Base-by-base conservation (phyloP, 1,140 invertebrate genomes). In the Hyphantria cunea region DNA sequence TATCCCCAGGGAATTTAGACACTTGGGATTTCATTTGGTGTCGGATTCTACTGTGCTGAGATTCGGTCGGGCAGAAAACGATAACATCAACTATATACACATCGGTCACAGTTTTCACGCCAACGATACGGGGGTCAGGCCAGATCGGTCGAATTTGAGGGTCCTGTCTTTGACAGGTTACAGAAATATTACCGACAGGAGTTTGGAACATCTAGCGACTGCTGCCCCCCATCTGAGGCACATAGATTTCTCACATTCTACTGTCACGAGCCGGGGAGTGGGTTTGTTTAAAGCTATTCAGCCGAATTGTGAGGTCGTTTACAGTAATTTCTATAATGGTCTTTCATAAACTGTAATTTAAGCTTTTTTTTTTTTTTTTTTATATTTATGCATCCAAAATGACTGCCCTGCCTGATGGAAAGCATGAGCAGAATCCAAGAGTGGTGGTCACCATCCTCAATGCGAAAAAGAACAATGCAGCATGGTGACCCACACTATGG, bases 171-270 rank as follows among this genome's bases (percentile, higher is more conserved):
- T 92, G 37, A 92, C 93, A 42, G 93, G 94, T 50, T 95, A 93
- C 80, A 82, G 91, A 6, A 87, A 86, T 55, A 92, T 95, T 0
- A 95, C 94, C 1, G 92, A 95, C 74, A 81, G 91, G n/a, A 93
- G 93, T 64, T 71, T 95, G 9, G 68, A 88, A 12, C 94, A 95
- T 73, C 82, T 95, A 54, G 91, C 91, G 0, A 88, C 91, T 6
- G 93, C 93, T 32, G 93, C 93, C 0, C 93, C 93, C 0, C 82
- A 90, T 63, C 76, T 95, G 1, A 78, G 88, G 12, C 88, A 90
- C 45, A 76, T 95, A 1, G 94, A 95, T 79, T 91, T 95, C 11
- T 92, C 91, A 2, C 92, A 93, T 0, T 94, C 94, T 0, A 70
- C 55, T 1, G 92, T 95, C 0, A 94, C 93, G 0, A 68, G 72